Evolutionary conservation across 1,140 invertebrate species (phyloP).

Genomic region (Oedothorax gibbosus): DNA sequence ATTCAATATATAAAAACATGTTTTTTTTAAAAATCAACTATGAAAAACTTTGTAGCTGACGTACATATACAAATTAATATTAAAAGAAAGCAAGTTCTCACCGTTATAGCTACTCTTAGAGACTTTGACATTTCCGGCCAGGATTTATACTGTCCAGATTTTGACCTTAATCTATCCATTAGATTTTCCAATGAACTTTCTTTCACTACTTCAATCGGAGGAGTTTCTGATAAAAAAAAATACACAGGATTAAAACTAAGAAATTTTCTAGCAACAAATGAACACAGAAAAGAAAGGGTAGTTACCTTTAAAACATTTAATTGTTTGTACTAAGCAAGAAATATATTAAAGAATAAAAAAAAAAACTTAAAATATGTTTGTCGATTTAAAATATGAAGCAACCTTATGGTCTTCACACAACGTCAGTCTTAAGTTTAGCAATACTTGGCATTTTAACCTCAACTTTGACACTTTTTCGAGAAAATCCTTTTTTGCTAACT

Average conservation of each 20-base stretch:
- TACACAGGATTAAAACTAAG: neutral
- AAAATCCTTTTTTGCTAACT: too few species aligned
- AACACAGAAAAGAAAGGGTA: neutral
- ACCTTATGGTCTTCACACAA: neutral
- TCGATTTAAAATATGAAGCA: neutral
- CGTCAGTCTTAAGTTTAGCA: too few species aligned
- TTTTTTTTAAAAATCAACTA: too few species aligned
- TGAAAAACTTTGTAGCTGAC: too few species aligned
- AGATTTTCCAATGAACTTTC: conserved; percentile 77
- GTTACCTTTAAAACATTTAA: neutral
- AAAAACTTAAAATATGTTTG: neutral
- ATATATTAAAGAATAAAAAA: neutral
- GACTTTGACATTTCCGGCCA: conserved; percentile 87
- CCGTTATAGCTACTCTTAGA: conserved; percentile 83
- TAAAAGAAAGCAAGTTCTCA: conserved; percentile 67
- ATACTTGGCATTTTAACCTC: too few species aligned
- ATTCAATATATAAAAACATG: conserved; percentile 50
- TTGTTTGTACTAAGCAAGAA: neutral
- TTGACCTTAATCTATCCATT: conserved; percentile 88
- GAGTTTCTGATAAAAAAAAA: conserved; percentile 11
- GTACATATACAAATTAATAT: conserved; percentile 1
- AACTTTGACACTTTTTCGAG: too few species aligned
- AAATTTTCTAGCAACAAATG: neutral
- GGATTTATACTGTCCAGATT: conserved; percentile 80
- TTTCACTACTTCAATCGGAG: conserved; percentile 61